phyloP scores from a whole-genome alignment of 2,113 vertebrate species.

The Erythrolamprus reginae region DNA sequence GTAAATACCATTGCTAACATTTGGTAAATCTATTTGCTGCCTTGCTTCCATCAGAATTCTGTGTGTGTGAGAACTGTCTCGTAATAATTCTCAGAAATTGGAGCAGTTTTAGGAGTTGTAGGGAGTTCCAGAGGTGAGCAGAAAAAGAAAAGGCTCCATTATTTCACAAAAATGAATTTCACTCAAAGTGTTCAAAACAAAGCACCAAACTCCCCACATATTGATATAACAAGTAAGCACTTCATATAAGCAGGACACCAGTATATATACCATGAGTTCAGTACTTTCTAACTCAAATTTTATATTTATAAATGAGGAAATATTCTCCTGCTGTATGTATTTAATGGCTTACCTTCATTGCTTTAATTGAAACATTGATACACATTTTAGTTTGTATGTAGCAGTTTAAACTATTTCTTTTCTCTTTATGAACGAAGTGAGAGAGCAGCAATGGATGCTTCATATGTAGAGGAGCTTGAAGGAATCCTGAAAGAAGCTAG shows the following conservation, averaged over 20 bases:
- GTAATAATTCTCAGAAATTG: neutral
- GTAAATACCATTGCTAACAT: neutral
- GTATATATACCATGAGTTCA: neutral
- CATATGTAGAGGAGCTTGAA: constrained; percentile 41
- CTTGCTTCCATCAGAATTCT: neutral
- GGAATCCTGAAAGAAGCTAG: constrained; percentile 64
- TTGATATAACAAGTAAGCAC: neutral
- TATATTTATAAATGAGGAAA: neutral
- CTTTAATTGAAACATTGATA: neutral
- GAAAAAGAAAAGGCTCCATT: neutral
- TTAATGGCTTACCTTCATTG: neutral
- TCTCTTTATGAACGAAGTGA: constrained; percentile 38
- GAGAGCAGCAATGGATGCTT: constrained; percentile 16
- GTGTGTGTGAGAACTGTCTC: neutral
- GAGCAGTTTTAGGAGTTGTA: neutral
- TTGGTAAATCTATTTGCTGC: neutral
- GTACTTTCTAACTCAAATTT: neutral
- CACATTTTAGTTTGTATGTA: neutral
- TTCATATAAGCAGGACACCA: neutral
- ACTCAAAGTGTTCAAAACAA: neutral
- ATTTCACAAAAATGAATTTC: neutral
- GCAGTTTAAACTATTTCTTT: constrained; percentile 21
- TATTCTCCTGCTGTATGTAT: neutral
- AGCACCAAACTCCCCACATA: neutral
- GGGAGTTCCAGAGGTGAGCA: neutral